Base-by-base conservation (phyloP, 2,113 vertebrate genomes). In the Castor canadensis region DNA sequence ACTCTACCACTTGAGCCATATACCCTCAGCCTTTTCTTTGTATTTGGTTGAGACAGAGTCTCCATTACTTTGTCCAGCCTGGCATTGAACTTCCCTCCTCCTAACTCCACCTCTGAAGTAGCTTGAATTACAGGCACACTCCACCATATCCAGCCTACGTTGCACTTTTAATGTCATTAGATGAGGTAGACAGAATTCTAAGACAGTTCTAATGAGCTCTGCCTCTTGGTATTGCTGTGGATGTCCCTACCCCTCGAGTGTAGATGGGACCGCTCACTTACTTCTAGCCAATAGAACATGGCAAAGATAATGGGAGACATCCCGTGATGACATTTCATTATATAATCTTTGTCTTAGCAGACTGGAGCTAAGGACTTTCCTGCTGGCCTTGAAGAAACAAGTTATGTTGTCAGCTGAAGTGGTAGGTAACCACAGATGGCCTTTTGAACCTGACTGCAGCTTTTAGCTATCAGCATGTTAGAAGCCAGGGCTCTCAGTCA, bases 121-220 rank as follows among this genome's bases (percentile, higher is more conserved):
- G 13, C 24, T n/a, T 26, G 58, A 26, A 28, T 60, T 60, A 28
- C 58, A 26, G 58, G 28, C 26, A 60, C 26, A 9, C 58, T 8
- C 22, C 58, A 60, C 58, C 58, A 60, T 26, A 60, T 9, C 58
- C 58, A 60, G 26, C 58, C 9, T 28, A 94, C 40, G 54, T 20
- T 82, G 26, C 40, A 69, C 87, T 64, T 90, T 94, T 79, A 85
- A 80, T 28, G 71, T 95, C 64, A 95, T 5, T 90, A 54, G 71
- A 64, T 45, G 8, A 79, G 30, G 10, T 47, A 92, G 43, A 40
- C 52, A 80, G 72, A 96, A 84, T 83, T 83, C 86, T 89, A 69
- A 93, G 58, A 94, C 86, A 58, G 3, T 35, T 56, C 11, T 19
- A 2, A n/a, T 52, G 35, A 89, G 64, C 62, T 92, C 75, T 92